Conservation (phyloP, 2,113 vertebrate species). For the Upupa epops region DNA sequence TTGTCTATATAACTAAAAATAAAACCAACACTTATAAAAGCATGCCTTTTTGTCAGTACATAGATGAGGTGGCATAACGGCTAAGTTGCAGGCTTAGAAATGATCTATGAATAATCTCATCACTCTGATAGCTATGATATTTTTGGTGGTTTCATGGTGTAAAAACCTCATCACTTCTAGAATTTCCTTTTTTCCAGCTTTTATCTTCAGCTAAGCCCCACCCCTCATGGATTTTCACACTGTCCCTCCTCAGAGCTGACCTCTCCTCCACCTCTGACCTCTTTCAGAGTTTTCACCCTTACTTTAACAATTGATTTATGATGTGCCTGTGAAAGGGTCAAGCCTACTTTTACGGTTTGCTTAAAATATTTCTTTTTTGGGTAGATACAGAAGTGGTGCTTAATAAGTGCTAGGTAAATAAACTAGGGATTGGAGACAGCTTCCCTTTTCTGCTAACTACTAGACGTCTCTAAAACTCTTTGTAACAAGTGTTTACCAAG, state of each 20-base stretch:
- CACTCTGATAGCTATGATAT: background rate
- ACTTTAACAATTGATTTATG: slow-evolving; percentile 87
- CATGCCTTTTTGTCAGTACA: background rate
- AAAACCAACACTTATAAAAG: background rate
- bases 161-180: background rate
- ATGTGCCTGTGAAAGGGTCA: slow-evolving; percentile 79
- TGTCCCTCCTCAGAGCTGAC: slow-evolving; percentile 76
- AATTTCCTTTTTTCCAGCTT: slow-evolving; percentile 27
- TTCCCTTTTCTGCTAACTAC: slow-evolving; percentile 70
- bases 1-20: background rate
- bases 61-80: background rate
- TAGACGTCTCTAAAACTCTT: slow-evolving; percentile 49
- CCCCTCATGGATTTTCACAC: slow-evolving; percentile 68
- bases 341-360: slow-evolving; percentile 84
- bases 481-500: slow-evolving; percentile 68
- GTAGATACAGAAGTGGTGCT: slow-evolving; percentile 79
- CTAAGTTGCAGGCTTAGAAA: background rate
- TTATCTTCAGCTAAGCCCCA: slow-evolving; percentile 56
- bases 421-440: slow-evolving; percentile 69
- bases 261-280: slow-evolving; percentile 82
- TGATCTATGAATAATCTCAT: background rate
- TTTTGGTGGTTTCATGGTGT: background rate
- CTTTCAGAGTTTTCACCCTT: slow-evolving; percentile 79
- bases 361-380: slow-evolving; percentile 82
- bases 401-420: slow-evolving; percentile 76